Base-by-base conservation (phyloP, 1,140 invertebrate species). In the Neotoxoptera formosana region DNA sequence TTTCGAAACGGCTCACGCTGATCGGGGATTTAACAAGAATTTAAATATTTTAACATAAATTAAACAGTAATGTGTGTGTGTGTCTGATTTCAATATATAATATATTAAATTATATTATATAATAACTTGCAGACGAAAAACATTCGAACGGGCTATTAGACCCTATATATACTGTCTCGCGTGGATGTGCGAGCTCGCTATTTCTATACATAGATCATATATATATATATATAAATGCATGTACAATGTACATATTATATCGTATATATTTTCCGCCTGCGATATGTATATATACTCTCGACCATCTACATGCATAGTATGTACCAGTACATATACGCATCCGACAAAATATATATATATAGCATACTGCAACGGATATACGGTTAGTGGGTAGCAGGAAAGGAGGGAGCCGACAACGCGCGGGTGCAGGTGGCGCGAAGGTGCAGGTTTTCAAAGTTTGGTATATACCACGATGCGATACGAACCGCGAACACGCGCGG, bases 21-120 rank as follows among this genome's bases (percentile, higher is more conserved):
- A 14, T 76, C n/a, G n/a, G 30, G 60, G 60, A n/a, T 76, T 76
- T 76, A 76, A 76, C 60, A 76, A 6, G 60, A 76, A 76, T 76
- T 76, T 76, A 76, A 76, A 76, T 76, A 76, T 76, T 76, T 76
- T 76, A 76, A 76, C 60, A 76, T 76, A 76, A 76, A 76, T 76
- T 76, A 76, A 76, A 76, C 60, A 76, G 60, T 76, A 14, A n/a
- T n/a, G 17, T 76, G 60, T 76, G 14, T 17, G 14, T 7, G 60
- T 17, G n/a, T 41, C 4, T n/a, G n/a, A 76, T 34, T 76, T 34
- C 60, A 34, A 76, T 76, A 76, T 76, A 41, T 41, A 41, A 41
- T 41, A 41, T 41, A 41, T 41, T 41, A 41, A 41, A 67, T 14
- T n/a, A n/a, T 67, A 67, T 14, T n/a, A n/a, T 60, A 51, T 21